Evolutionary conservation across 2,113 vertebrate species (phyloP), one percentile per base, ranked within the genome.

Genomic region (Tringa solitaria): DNA sequence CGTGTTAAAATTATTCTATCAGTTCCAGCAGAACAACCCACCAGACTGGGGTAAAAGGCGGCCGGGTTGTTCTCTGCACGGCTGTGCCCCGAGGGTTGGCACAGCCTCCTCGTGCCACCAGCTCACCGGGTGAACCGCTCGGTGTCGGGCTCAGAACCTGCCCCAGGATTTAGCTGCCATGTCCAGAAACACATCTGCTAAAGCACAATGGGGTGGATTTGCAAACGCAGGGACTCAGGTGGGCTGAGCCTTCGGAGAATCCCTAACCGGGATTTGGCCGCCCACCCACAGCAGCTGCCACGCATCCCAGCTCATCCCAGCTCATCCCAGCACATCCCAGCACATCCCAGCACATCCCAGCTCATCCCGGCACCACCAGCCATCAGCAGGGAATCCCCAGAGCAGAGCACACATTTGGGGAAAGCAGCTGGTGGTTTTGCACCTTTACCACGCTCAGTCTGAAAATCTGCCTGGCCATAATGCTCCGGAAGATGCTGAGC

Each of bases 41-140:
- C 8, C 43, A 14, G 48, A 10, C 46, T 3, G 10, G 14, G 39
- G 27, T 0, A 11, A 43, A 26, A 8, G 4, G 3, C 5, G 4
- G 37, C n/a, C 4, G 64, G 4, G 4, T 2, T 28, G 39, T 3
- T 26, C 46, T 11, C 27, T 1, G 12, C 46, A 2, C 1, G 3
- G 45, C 48, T 8, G 39, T 33, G 32, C 46, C 50, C 37, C 3
- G 2, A 16, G 10, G 5, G 35, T 32, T 48, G 60, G 33, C 73
- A 50, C 53, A 32, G 3, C 60, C 37, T 50, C 48, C 53, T 1
- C 8, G 1, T 4, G 65, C n/a, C 85, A 59, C 5, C 43, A 41
- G 50, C 61, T 39, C 67, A 1, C 18, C 1, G 24, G 2, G 2
- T 1, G 30, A 53, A 9, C 57, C 8, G 20, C 53, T 13, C 18